Conservation (phyloP, 2,888 invertebrate species). For the Chrysomela aeneicollis region DNA sequence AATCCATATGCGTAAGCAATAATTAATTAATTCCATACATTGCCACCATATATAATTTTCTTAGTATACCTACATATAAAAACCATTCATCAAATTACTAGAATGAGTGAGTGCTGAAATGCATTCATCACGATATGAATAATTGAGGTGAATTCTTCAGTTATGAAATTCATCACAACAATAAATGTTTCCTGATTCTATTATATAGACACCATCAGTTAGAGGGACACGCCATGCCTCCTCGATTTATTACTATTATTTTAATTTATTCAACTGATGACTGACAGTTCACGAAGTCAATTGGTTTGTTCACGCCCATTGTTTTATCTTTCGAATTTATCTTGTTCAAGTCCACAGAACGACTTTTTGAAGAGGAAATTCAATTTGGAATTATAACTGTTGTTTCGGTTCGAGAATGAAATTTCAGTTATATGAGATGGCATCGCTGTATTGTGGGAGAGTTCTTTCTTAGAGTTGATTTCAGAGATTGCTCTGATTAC, state of each 20-base stretch:
- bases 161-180: no score
- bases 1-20: no score
- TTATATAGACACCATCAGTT: no score
- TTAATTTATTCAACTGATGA: constrained; percentile 44
- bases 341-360: constrained; percentile 33
- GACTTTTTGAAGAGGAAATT: constrained; percentile 32
- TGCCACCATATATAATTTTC: no score
- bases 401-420: constrained; percentile 20
- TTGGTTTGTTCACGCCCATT: constrained; percentile 47
- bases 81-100: no score
- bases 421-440: constrained; percentile 11
- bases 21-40: no score
- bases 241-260: constrained; percentile 34
- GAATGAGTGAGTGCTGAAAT: no score
- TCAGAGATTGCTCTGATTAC: neutral
- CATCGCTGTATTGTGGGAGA: constrained; percentile 7
- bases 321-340: constrained; percentile 39
- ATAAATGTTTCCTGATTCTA: no score
- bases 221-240: constrained; percentile 26
- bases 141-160: no score
- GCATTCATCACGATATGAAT: no score
- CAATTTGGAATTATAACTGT: constrained; percentile 27
- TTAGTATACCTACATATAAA: no score
- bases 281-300: constrained; percentile 45
- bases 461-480: neutral